Evolutionary conservation across 2,797 vertebrate species (phyloP).

Genomic region (Heterohyrax brucei): DNA sequence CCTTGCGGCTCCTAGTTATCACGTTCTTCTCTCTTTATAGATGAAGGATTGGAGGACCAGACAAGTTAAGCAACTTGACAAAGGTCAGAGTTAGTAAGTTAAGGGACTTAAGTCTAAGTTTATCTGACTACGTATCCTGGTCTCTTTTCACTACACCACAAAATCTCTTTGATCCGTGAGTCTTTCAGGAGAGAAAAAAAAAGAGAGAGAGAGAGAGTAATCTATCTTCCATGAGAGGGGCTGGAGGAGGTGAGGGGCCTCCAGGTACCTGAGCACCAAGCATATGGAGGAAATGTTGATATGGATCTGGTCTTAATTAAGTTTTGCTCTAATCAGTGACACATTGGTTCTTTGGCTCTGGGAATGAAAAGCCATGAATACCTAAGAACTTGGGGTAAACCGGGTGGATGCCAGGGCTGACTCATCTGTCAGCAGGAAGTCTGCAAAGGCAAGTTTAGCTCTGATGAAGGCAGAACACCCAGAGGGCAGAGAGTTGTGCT

Average conservation of each 20-base stretch:
- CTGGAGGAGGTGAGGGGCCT: conserved; percentile 35
- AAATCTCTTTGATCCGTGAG: conserved; percentile 49
- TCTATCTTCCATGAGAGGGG: conserved; percentile 66
- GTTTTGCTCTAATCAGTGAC: conserved; percentile 67
- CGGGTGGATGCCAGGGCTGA: background rate
- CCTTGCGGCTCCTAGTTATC: background rate
- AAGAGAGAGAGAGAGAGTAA: background rate
- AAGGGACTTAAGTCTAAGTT: background rate
- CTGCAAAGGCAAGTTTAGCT: conserved; percentile 52
- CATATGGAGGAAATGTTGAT: conserved; percentile 28
- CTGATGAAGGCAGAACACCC: background rate
- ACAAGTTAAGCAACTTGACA: conserved; percentile 12
- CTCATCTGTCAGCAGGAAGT: background rate
- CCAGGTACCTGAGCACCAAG: background rate
- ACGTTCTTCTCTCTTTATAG: background rate
- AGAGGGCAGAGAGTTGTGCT: conserved; percentile 7
- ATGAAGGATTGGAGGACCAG: background rate
- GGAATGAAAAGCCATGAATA: conserved; percentile 33
- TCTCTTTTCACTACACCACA: background rate
- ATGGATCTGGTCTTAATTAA: conserved; percentile 74
- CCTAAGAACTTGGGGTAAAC: conserved; percentile 33
- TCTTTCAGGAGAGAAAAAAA: background rate
- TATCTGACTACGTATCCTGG: background rate
- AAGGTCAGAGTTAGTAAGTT: background rate
- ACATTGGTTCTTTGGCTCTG: conserved; percentile 41